Conservation (phyloP, 2,797 vertebrate genomes). For the Thaleichthys pacificus region DNA sequence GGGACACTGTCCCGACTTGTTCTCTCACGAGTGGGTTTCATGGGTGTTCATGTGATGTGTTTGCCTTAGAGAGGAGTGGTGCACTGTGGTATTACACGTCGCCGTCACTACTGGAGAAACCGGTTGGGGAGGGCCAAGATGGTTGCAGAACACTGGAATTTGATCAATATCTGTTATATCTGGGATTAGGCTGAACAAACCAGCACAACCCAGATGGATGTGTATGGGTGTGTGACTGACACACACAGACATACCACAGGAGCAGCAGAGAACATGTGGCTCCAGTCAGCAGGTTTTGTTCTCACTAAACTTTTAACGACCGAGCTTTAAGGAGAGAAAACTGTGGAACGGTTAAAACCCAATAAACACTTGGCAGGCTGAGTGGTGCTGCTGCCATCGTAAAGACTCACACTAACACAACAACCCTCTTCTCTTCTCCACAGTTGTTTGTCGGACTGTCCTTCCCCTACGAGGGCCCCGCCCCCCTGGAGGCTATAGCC, state of each 20-base stretch:
- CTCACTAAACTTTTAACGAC: background rate
- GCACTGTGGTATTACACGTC: background rate
- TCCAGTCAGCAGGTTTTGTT: background rate
- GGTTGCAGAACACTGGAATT: too few relatives aligned
- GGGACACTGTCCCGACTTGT: background rate
- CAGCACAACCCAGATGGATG: background rate
- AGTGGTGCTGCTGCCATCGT: background rate
- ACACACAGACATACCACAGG: background rate
- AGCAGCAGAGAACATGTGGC: conserved; percentile 2
- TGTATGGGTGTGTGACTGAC: background rate
- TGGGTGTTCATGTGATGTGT: background rate
- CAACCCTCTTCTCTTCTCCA: conserved; percentile 31
- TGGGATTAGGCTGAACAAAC: background rate
- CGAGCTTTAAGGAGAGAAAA: conserved; percentile 6
- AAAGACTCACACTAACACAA: background rate
- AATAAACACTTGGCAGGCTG: background rate
- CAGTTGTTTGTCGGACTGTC: conserved; percentile 96
- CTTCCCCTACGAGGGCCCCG: conserved; percentile 96
- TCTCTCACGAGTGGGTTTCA: background rate
- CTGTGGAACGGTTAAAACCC: conserved; percentile 16
- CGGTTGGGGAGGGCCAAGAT: too few relatives aligned
- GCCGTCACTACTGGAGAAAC: conserved; percentile 6
- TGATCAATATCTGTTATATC: too few relatives aligned
- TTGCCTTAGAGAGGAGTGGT: background rate
- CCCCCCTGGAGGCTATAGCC: conserved; percentile 94